Evolutionary conservation across 2,113 vertebrate species (phyloP).

Genomic region (Phycodurus eques): DNA sequence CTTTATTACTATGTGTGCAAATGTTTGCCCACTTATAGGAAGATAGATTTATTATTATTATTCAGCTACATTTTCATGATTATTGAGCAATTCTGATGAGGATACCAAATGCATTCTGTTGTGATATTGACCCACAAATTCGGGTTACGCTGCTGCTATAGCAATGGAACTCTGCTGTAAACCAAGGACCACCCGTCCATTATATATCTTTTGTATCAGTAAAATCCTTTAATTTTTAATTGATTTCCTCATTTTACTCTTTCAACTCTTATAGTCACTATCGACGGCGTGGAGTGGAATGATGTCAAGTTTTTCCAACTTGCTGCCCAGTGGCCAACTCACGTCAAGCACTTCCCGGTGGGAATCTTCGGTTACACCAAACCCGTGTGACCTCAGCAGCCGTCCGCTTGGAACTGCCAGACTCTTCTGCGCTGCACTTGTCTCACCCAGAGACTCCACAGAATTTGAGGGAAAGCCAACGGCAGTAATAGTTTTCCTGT

Average conservation of each 20-base stretch:
- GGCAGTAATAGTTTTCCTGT: constrained; percentile 72
- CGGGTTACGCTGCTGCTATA: neutral
- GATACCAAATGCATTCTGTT: too few species aligned
- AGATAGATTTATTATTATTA: too few species aligned
- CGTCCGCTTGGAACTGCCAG: constrained; percentile 17
- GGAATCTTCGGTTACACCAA: constrained; percentile 86
- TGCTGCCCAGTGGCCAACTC: constrained; percentile 87
- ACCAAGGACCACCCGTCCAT: too few species aligned
- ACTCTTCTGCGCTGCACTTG: constrained; percentile 52
- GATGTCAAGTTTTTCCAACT: constrained; percentile 92
- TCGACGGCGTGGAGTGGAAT: constrained; percentile 88
- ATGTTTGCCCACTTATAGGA: too few species aligned
- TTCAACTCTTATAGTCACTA: constrained; percentile 73
- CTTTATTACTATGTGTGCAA: too few species aligned
- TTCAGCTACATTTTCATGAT: too few species aligned
- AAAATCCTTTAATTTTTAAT: neutral
- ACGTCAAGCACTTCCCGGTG: constrained; percentile 87
- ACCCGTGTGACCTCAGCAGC: constrained; percentile 59
- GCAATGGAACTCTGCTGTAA: neutral
- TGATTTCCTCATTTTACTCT: neutral
- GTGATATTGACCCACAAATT: neutral
- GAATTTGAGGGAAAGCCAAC: constrained; percentile 33
- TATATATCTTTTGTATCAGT: neutral
- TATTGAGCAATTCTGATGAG: too few species aligned
- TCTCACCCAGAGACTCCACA: constrained; percentile 44